These are phyloP conservation scores for Platysteira castanea DNA, from an alignment of 2,113 vertebrate species.

Conservation along the genomic window DNA sequence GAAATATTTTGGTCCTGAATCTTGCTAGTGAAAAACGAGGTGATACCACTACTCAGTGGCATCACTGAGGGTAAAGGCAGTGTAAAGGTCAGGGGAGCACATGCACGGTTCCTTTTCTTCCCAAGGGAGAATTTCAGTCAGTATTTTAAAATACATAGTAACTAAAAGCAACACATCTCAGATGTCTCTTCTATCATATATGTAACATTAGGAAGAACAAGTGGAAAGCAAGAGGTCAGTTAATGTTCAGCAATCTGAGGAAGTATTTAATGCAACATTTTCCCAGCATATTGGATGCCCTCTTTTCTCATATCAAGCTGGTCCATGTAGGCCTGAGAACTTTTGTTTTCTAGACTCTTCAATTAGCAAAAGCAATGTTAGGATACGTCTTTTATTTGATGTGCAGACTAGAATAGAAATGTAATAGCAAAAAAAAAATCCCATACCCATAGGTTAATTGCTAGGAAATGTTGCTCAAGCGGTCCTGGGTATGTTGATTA, in stretches of 20 bases:
- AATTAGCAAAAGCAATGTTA: neutral
- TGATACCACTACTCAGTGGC: neutral
- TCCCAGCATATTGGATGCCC: neutral
- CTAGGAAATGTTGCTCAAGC: constrained; percentile 61
- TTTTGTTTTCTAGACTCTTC: constrained; percentile 2
- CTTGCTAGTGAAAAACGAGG: neutral
- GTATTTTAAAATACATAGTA: neutral
- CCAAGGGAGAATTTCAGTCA: neutral
- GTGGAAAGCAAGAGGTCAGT: neutral
- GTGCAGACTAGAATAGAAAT: neutral
- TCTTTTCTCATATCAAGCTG: neutral
- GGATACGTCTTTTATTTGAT: neutral
- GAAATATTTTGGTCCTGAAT: neutral
- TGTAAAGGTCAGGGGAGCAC: neutral
- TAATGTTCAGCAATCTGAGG: neutral
- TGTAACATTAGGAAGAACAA: neutral
- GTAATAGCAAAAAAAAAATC: constrained; percentile 14
- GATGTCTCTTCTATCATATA: neutral
- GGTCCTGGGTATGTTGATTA: constrained; percentile 77
- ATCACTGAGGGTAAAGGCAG: neutral
- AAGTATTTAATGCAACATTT: neutral
- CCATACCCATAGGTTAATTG: constrained; percentile 82
- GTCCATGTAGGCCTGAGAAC: neutral
- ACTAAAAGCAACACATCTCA: neutral
- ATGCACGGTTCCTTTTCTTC: neutral